Conservation (phyloP, 2,797 vertebrate species). For the Enteromius afrohamiltoni region DNA sequence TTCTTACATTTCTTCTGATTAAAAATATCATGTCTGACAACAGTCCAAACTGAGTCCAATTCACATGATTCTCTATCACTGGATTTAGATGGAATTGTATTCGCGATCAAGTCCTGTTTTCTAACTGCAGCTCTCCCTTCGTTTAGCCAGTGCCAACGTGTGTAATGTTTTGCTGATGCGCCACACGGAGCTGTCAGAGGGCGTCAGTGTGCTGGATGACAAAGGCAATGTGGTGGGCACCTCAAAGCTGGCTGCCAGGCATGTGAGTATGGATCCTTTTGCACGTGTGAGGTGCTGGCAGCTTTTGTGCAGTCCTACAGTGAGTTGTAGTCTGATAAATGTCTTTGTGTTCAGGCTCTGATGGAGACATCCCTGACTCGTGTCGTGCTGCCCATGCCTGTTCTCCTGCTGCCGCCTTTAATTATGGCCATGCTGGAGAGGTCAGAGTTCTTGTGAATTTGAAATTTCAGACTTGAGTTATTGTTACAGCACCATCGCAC, state of each 20-base stretch:
- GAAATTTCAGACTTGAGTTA: constrained; percentile 10
- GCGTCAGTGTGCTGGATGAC: constrained; percentile 84
- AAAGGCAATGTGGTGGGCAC: constrained; percentile 85
- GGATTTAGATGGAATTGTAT: neutral
- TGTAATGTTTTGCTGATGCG: constrained; percentile 95
- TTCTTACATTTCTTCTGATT: neutral
- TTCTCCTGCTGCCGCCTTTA: constrained; percentile 90
- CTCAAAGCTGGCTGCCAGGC: constrained; percentile 87
- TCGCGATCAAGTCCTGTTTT: neutral
- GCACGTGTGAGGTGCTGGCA: neutral
- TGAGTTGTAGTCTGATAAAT: neutral
- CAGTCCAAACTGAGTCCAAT: neutral
- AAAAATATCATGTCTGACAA: neutral
- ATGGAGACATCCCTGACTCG: constrained; percentile 90
- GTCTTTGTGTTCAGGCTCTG: constrained; percentile 81
- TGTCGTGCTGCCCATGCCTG: constrained; percentile 91
- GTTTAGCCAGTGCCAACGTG: constrained; percentile 87
- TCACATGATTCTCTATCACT: neutral
- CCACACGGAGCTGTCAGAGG: constrained; percentile 87
- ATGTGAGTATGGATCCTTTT: constrained; percentile 73
- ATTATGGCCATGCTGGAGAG: constrained; percentile 92
- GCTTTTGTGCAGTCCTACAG: neutral
- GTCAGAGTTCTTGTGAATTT: constrained; percentile 73
- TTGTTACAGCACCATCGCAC: neutral
- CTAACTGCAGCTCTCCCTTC: constrained; percentile 11